Evolutionary conservation across 1,140 invertebrate species (phyloP).

Genomic region (Ceratosolen fusciceps): DNA sequence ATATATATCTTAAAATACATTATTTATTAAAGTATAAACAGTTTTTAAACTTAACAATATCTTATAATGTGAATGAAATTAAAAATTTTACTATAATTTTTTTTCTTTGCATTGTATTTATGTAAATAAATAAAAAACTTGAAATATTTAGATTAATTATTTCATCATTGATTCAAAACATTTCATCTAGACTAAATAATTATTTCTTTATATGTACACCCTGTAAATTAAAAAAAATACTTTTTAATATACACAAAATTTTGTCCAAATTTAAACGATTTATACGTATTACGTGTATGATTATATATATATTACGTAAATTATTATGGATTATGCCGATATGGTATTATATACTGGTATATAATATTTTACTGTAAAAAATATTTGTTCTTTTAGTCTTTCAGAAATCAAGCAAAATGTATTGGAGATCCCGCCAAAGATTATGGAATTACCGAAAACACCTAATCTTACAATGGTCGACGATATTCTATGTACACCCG

Average conservation of each 20-base stretch:
- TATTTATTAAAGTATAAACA: too few relatives aligned
- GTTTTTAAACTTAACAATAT: too few relatives aligned
- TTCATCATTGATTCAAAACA: too few relatives aligned
- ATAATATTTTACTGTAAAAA: constrained; percentile 31
- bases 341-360: neutral
- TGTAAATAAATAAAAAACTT: too few relatives aligned
- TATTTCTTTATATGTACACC: neutral
- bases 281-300: neutral
- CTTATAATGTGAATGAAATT: too few relatives aligned
- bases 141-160: too few relatives aligned
- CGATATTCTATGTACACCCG: constrained; percentile 84
- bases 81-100: too few relatives aligned
- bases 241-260: neutral
- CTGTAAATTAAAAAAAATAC: neutral
- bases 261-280: neutral
- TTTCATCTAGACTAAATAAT: too few relatives aligned
- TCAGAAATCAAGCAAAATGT: constrained; percentile 60
- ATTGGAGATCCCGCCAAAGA: constrained; percentile 54
- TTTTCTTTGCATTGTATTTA: too few relatives aligned
- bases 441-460: constrained; percentile 66
- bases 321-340: neutral
- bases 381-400: constrained; percentile 59
- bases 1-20: too few relatives aligned
- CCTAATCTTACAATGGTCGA: constrained; percentile 79
- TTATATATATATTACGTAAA: neutral